Evolutionary conservation across 2,888 invertebrate genomes (phyloP), one percentile per base, ranked within the genome.

Genomic region (Matsumyia berberina): DNA sequence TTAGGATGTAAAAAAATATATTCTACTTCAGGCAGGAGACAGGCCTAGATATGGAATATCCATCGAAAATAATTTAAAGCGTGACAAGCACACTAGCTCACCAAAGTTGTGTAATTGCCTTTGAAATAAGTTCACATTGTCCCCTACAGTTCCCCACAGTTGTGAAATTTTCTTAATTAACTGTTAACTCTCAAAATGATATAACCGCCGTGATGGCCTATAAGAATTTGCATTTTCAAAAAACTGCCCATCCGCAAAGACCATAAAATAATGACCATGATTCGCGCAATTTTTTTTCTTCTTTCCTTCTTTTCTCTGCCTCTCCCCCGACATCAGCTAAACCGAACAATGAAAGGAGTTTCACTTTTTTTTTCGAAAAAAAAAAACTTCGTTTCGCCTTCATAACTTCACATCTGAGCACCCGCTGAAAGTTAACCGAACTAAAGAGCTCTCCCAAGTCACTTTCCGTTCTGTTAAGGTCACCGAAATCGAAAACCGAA

Each of bases 341-440:
- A 12, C 19, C 31, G 49, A 78, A 70, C 19, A 57, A 55, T 66
- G 78, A 78, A 82, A 82, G 77, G 60, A 77, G 69, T 76, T 80
- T 85, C 80, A 85, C 85, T 85, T 80, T 85, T 70, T 49, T n/a
- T 37, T 15, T 15, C 29, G n/a, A 7, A 37, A 46, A 74, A 15
- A 35, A 17, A 44, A 44, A 24, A 24, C 62, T 15, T n/a, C 72
- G 73, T 73, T 67, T 67, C 73, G 49, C 73, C 64, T 66, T 58
- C 29, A 51, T 70, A 39, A 53, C 70, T 42, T 58, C 35, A 70
- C 76, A 80, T 64, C 62, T 60, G 49, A 69, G 39, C 57, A 39
- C 64, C 49, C 55, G 17, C 31, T 31, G 31, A 64, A 85, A 85
- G 58, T 58, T 51, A 60, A 55, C 77, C 57, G 37, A 55, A 51